These are phyloP conservation scores for Suricata suricatta DNA, from an alignment of 2,113 vertebrate genomes.

Conservation along the genomic window DNA sequence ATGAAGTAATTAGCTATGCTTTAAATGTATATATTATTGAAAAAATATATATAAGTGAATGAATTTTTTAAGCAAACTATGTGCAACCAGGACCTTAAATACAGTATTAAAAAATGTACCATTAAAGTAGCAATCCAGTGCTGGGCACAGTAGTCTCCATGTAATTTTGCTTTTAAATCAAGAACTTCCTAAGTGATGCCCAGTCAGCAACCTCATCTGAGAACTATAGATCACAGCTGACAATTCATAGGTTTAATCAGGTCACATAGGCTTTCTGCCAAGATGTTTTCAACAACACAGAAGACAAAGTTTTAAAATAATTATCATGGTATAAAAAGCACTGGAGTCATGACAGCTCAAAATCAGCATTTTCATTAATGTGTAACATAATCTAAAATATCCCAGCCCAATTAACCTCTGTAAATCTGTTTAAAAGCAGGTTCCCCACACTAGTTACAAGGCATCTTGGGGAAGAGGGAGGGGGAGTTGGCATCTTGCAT, in stretches of 20 bases:
- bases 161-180: constrained; percentile 76
- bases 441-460: constrained; percentile 33
- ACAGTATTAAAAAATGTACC: constrained; percentile 56
- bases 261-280: constrained; percentile 82
- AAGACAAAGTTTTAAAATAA: constrained; percentile 84
- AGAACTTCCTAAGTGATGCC: constrained; percentile 78
- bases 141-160: constrained; percentile 66
- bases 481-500: constrained; percentile 76
- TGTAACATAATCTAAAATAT: constrained; percentile 58
- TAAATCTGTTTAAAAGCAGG: constrained; percentile 72
- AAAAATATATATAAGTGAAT: constrained; percentile 49
- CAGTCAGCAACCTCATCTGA: constrained; percentile 81
- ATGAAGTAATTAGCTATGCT: constrained; percentile 53
- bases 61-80: constrained; percentile 46
- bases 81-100: constrained; percentile 48
- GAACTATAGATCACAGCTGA: constrained; percentile 83
- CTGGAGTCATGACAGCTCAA: constrained; percentile 76
- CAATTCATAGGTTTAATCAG: constrained; percentile 86
- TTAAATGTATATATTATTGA: constrained; percentile 46
- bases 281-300: constrained; percentile 77
- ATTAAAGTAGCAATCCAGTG: background rate
- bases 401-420: constrained; percentile 85
- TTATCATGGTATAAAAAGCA: constrained; percentile 80
- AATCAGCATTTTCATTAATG: constrained; percentile 82
- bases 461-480: constrained; percentile 60